Base-by-base conservation (phyloP, 2,113 vertebrate species). In the Rhea pennata region DNA sequence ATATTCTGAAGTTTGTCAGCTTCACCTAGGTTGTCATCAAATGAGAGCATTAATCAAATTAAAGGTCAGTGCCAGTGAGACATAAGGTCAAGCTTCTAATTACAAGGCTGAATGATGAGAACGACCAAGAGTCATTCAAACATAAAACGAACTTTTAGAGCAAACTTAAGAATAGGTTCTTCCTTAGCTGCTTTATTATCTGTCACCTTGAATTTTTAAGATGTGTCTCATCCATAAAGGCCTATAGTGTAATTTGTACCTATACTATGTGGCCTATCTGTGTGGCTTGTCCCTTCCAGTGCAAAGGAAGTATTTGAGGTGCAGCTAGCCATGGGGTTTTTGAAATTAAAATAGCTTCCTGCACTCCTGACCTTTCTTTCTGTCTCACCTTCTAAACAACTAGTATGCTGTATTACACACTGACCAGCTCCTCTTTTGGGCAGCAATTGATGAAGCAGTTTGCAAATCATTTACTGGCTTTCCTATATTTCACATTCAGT, bases 151-250 rank as follows among this genome's bases (percentile, higher is more conserved):
- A 87, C 39, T 87, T 96, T 53, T 82, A 61, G 74, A 71, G 53
- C 66, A 92, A 82, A 61, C 54, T 79, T 87, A 91, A 76, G 83
- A 93, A 61, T 62, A 87, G 36, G 53, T 73, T 92, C 48, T 84
- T 94, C 81, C 39, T 71, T 85, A 70, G 75, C 71, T 89, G 61
- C 58, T 50, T 53, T 88, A 22, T 85, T 92, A 59, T 50, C 36
- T 83, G 73, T 70, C 78, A 77, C 78, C 69, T 73, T 88, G 59
- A 70, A 50, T 79, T 94, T 94, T 94, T 70, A 76, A 91, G 71
- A 53, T 70, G 74, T 5, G 12, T 62, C 85, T 91, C 67, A 83
- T 83, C 59, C 58, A 12, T 83, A 46, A 65, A 53, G 88, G 29
- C 0, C 33, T 46, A 15, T 10, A 70, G 6, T 59, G 29, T 90